phyloP scores from a whole-genome alignment of 2,113 vertebrate genomes.

The Uria lomvia region DNA sequence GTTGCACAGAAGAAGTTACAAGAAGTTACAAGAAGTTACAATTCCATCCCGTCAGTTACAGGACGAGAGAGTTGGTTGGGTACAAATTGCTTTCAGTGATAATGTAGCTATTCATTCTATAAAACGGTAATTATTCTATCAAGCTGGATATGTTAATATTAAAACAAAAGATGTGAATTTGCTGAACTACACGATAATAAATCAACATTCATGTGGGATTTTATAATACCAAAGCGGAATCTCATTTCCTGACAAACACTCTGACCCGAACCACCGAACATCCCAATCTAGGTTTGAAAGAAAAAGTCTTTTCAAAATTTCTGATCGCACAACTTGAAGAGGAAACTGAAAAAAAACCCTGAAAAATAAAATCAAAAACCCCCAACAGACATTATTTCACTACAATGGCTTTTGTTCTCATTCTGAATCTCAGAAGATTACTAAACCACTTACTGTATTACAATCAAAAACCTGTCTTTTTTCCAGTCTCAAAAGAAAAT shows the following conservation, averaged over 20 bases:
- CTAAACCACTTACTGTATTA: neutral
- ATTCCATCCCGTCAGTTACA: neutral
- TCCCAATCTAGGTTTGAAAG: neutral
- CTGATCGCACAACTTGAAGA: neutral
- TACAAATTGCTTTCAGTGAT: neutral
- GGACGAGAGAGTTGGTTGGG: neutral
- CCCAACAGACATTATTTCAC: neutral
- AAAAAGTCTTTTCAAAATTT: neutral
- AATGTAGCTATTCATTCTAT: neutral
- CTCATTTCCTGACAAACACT: neutral
- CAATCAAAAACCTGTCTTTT: neutral
- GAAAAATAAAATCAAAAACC: neutral
- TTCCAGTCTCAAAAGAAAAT: slow-evolving; percentile 13
- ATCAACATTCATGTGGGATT: neutral
- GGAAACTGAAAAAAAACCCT: neutral
- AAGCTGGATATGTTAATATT: neutral
- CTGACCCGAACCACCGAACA: neutral
- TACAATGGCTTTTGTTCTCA: slow-evolving; percentile 38
- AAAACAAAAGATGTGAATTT: neutral
- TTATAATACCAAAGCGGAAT: neutral
- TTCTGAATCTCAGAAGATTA: slow-evolving; percentile 3
- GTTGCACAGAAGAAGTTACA: neutral
- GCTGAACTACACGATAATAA: neutral
- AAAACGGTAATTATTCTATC: neutral
- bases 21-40: neutral